Evolutionary conservation across 2,113 vertebrate species (phyloP).

Genomic region (Montifringilla adamsi): DNA sequence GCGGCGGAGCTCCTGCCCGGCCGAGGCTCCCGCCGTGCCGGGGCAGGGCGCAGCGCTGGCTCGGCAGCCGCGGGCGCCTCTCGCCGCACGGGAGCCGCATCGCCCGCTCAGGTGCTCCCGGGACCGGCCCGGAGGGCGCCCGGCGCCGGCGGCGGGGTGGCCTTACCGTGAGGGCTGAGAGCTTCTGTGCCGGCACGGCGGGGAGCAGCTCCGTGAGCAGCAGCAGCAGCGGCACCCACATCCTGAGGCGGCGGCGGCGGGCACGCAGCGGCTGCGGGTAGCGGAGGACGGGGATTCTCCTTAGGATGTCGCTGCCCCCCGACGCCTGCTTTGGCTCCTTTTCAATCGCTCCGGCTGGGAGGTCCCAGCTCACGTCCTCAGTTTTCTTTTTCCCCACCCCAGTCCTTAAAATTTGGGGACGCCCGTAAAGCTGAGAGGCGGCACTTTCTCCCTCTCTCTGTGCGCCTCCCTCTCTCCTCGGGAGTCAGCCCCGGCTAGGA

Average conservation of each 20-base stretch:
- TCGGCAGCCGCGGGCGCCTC: no score
- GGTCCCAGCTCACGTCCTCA: background rate
- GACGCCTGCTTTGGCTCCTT: background rate
- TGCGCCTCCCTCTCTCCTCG: background rate
- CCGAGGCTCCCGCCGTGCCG: background rate
- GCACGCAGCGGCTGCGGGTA: background rate
- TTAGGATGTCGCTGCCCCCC: background rate
- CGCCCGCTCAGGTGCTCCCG: background rate
- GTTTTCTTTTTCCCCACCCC: background rate
- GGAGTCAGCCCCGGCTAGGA: background rate
- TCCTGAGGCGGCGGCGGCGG: slow-evolving; percentile 17
- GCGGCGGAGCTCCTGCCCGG: background rate
- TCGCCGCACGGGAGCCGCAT: background rate
- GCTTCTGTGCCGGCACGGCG: slow-evolving; percentile 68
- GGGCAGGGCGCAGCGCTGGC: background rate
- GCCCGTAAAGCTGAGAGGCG: background rate
- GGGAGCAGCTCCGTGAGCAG: slow-evolving; percentile 61
- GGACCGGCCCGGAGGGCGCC: background rate
- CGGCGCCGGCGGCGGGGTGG: background rate
- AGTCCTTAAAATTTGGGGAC: background rate
- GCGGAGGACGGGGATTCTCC: background rate
- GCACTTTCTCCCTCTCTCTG: background rate
- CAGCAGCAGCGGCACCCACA: slow-evolving; percentile 67
- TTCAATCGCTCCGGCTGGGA: background rate
- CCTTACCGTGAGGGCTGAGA: slow-evolving; percentile 78